A percentile compares a stretch with the other conserved stretches of the same genome.
phyloP scores from a whole-genome alignment of 2,113 vertebrate genomes.

The Caloenas nicobarica region DNA sequence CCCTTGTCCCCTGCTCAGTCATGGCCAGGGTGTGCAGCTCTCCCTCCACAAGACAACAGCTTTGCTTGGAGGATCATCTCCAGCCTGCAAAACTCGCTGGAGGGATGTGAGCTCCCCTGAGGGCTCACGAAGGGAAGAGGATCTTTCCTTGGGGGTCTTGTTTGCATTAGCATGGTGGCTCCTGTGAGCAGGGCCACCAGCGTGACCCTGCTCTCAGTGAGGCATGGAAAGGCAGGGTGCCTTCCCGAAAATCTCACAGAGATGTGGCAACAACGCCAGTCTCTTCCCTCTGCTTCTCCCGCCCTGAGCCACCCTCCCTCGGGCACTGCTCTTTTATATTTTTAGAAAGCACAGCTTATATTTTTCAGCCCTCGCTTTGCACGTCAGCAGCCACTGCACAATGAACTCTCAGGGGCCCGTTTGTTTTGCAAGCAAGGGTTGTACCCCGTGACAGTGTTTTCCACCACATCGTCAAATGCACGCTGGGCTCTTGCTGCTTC shows the following conservation, averaged over 20 bases:
- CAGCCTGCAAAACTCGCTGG: not conserved
- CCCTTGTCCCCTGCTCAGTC: fast-evolving
- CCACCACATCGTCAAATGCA: not conserved
- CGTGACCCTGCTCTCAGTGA: fast-evolving
- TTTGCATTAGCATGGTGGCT: not conserved
- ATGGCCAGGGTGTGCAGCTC: fast-evolving
- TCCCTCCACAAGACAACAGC: not conserved
- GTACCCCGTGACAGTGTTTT: not conserved
- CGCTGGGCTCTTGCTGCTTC: not conserved
- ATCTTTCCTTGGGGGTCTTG: not conserved
- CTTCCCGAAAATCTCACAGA: not conserved
- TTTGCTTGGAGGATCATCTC: not conserved
- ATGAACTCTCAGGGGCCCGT: not conserved
- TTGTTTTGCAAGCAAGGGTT: not conserved
- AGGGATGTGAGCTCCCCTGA: not conserved
- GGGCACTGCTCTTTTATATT: not conserved
- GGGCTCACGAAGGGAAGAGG: not conserved
- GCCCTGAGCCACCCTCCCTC: not conserved
- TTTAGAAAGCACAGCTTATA: slow-evolving; percentile 11
- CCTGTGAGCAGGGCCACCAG: fast-evolving
- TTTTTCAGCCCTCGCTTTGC: not conserved
- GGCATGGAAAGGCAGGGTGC: fast-evolving
- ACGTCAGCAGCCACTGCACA: not conserved
- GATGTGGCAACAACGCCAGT: fast-evolving
- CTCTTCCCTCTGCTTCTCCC: not conserved